Conservation (phyloP, 2,888 invertebrate species). For the Nematopogon swammerdamellus region DNA sequence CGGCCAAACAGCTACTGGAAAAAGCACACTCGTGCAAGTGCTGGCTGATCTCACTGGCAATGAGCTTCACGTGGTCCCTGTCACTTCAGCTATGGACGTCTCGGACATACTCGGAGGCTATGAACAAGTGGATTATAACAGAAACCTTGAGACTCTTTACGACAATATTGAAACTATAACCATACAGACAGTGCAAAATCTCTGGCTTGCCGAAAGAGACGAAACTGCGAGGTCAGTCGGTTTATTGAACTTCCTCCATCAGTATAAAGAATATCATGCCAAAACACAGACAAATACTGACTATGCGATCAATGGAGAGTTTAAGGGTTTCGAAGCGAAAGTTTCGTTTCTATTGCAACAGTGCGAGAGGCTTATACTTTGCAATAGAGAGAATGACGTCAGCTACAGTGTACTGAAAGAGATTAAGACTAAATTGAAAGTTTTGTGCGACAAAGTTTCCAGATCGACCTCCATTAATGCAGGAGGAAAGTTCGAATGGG, state of each 20-base stretch:
- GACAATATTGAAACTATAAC: slow-evolving; percentile 55
- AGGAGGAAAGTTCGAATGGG: slow-evolving; percentile 93
- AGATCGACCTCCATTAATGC: slow-evolving; percentile 64
- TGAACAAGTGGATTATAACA: slow-evolving; percentile 83
- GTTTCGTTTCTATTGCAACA: slow-evolving; percentile 26
- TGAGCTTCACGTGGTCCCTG: slow-evolving; percentile 70
- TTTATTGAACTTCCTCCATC: neutral
- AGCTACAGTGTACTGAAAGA: slow-evolving; percentile 20
- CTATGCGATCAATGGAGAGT: slow-evolving; percentile 15
- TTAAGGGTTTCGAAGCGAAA: slow-evolving; percentile 26
- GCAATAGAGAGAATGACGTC: neutral
- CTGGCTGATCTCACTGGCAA: slow-evolving; percentile 74
- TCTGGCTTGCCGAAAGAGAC: slow-evolving; percentile 26
- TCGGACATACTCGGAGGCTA: slow-evolving; percentile 95
- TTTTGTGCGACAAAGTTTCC: slow-evolving; percentile 36
- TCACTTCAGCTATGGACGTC: slow-evolving; percentile 92
- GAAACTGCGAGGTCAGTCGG: slow-evolving; percentile 15
- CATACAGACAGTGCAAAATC: slow-evolving; percentile 42
- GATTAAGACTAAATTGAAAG: slow-evolving; percentile 26
- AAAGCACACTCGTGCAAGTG: slow-evolving; percentile 73
- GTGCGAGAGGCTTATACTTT: slow-evolving; percentile 15
- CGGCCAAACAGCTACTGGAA: slow-evolving; percentile 75
- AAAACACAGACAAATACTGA: slow-evolving; percentile 11
- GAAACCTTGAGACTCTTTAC: slow-evolving; percentile 69
- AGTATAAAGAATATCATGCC: neutral